Base-by-base conservation (phyloP, 2,888 invertebrate species). In the Imbricaverruca yamaguchii region DNA sequence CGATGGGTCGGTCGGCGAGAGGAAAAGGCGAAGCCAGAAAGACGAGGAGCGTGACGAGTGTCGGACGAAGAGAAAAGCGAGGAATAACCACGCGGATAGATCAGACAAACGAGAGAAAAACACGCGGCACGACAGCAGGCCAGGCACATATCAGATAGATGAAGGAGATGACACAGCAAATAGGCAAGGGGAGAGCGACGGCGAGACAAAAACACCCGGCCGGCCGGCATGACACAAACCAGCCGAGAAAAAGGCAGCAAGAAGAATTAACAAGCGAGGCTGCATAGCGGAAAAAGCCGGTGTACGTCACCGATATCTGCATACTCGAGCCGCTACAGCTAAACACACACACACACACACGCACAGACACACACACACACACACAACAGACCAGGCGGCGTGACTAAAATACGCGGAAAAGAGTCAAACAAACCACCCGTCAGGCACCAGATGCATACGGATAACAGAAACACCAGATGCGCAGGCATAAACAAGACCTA, bases 101-200 rank as follows among this genome's bases (percentile, higher is more conserved):
- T 79, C 56, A 69, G 80, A 79, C 80, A 80, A 80, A 81, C 80
- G 69, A 81, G 81, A 80, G n/a, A 63, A 63, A 63, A 61, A 61
- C 80, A 67, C 81, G 82, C 80, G 82, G 80, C 81, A 81, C 80
- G 81, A 65, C 80, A 80, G 77, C 56, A 74, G 78, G 80, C 80
- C 61, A 80, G 74, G 74, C 79, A 59, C 56, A 39, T 39, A 39
- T 78, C 59, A 13, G 77, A 69, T 53, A 77, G 69, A 80, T 77
- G 69, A 82, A 80, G 74, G 74, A 80, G 67, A 25, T 61, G 80
- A 78, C 69, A 61, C 81, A 80, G 77, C 80, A 77, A 63, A 80
- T n/a, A 21, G 65, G 13, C 25, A 23, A 63, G 65, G 8, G 25
- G 12, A 13, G 25, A 61, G 23, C 15, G 69, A 15, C 65, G 39